A percentile compares a stretch with the other conserved stretches of the same genome.
These are phyloP conservation scores for Steatornis caripensis DNA, from an alignment of 2,113 vertebrate genomes.

Conservation along the genomic window DNA sequence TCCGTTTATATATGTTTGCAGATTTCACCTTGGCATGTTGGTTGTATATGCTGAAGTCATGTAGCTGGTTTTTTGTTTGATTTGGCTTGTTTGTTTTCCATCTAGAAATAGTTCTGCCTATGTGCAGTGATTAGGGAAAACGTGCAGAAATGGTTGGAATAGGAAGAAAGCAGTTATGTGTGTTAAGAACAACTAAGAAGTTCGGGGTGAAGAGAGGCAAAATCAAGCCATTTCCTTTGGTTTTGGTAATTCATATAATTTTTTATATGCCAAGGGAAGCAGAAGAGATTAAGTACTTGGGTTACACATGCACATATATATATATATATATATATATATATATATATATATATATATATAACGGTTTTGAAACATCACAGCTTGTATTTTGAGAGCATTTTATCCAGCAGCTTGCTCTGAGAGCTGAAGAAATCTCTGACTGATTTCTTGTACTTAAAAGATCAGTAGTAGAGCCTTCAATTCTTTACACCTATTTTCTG, in stretches of 20 bases:
- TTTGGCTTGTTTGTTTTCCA: neutral
- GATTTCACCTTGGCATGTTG: neutral
- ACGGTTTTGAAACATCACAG: neutral
- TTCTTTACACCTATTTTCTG: constrained; percentile 28
- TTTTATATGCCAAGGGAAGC: neutral
- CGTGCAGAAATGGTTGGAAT: neutral
- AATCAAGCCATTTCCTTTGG: neutral
- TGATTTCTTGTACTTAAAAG: constrained; percentile 45
- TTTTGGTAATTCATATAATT: neutral
- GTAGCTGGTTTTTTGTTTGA: neutral
- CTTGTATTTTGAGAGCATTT: constrained; percentile 17
- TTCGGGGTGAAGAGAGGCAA: neutral
- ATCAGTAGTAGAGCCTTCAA: constrained; percentile 6
- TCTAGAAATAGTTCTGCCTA: neutral
- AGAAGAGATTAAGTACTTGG: neutral
- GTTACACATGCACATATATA: too few relatives aligned
- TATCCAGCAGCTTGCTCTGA: neutral
- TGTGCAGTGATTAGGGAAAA: neutral
- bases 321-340: too few relatives aligned
- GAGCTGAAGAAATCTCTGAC: neutral
- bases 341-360: neutral
- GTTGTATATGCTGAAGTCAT: neutral
- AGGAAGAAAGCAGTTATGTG: accelerated
- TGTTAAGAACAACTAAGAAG: neutral
- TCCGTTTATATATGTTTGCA: neutral